Conservation (phyloP, 2,797 vertebrate species). For the Urosaurus nigricauda region DNA sequence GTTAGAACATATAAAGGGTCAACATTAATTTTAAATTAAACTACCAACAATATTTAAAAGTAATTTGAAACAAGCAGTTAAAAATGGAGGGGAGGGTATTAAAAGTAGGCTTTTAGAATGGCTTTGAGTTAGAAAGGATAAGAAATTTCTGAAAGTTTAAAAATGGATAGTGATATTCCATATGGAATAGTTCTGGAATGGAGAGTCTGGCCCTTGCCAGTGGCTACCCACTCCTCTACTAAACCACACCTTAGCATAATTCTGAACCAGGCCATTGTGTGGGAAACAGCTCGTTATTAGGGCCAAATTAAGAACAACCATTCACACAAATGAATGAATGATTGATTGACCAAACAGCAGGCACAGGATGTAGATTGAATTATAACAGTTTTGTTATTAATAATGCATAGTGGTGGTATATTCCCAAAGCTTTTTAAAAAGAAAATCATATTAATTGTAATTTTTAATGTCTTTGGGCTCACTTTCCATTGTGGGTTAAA, state of each 20-base stretch:
- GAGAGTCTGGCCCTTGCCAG: no score
- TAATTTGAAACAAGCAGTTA: no score
- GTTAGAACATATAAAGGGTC: no score
- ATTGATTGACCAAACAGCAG: background rate
- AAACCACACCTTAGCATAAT: background rate
- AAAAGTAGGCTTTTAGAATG: no score
- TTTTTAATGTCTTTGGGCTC: conserved; percentile 1
- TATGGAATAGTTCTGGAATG: no score
- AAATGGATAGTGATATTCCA: no score
- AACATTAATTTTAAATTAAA: no score
- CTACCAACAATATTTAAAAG: no score
- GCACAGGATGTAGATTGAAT: conserved; percentile 12
- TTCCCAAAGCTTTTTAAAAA: conserved; percentile 10
- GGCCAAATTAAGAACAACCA: background rate
- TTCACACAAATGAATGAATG: background rate
- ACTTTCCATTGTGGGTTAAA: conserved; percentile 20
- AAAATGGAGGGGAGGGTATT: no score
- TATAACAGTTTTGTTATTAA: conserved; percentile 9
- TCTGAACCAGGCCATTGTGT: background rate
- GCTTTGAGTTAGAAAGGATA: no score
- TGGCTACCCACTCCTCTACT: background rate
- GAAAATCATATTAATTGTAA: background rate
- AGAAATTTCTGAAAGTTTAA: no score
- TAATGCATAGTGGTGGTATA: background rate
- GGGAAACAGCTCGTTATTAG: background rate